phyloP scores from a whole-genome alignment of 2,797 vertebrate genomes.

The Pipistrellus kuhlii region DNA sequence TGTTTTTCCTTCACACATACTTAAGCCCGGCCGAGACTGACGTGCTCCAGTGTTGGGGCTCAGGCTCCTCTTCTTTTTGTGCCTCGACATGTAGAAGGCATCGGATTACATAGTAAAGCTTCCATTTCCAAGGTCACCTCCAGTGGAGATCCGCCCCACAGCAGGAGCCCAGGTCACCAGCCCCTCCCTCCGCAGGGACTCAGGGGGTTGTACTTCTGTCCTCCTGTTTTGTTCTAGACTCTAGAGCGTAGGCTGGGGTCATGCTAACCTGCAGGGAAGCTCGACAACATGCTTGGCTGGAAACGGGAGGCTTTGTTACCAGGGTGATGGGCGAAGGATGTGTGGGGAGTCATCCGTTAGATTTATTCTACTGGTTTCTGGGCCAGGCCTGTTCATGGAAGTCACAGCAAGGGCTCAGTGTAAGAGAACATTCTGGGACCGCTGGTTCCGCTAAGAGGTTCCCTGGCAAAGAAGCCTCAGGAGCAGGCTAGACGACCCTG shows the following conservation, averaged over 20 bases:
- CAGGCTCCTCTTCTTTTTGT: neutral
- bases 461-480: neutral
- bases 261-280: neutral
- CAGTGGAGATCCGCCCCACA: neutral
- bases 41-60: neutral
- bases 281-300: neutral
- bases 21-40: fast-evolving
- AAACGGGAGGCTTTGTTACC: neutral
- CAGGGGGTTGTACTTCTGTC: neutral
- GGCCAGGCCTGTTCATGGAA: neutral
- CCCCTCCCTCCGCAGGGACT: neutral
- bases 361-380: neutral
- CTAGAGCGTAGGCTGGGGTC: neutral
- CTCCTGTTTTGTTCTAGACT: neutral
- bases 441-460: neutral
- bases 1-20: neutral
- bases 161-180: neutral
- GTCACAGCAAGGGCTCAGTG: neutral
- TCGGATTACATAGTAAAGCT: neutral
- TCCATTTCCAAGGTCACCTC: neutral
- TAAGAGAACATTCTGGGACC: neutral
- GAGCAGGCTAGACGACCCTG: neutral
- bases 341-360: neutral
- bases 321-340: too few species aligned
- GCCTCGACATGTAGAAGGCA: too few species aligned